Evolutionary conservation across 2,888 invertebrate species (phyloP), one percentile per base, ranked within the genome.

Genomic region (Mongoloraphidia duomilia): DNA sequence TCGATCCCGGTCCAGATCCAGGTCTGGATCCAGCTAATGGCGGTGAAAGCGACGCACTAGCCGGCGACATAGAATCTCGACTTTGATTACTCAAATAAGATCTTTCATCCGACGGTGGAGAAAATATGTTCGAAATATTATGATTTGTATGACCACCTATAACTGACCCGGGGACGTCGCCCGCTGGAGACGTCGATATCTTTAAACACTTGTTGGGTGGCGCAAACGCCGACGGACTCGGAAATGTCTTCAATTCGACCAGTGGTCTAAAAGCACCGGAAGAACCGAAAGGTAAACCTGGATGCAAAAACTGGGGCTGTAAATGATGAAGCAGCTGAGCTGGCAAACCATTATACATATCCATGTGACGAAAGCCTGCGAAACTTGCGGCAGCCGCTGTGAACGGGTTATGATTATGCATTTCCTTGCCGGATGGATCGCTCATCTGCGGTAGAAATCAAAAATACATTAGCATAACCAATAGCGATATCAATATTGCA

Each of bases 231-330:
- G 82, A 82, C 49, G 76, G 75, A 41, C 70, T 68, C 17, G 67
- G 66, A 55, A 75, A 71, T 57, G 74, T 68, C 61, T 74, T 72
- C 52, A 74, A 66, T 55, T 75, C 70, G 50, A 77, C 74, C 49
- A 76, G 63, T 5, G 77, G 77, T 52, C 77, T 70, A 61, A 77
- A 78, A 39, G 76, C 75, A 53, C 75, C 74, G 44, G 72, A 70
- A 43, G 73, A 70, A 52, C 74, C 74, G 56, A 78, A 73, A 40
- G 80, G 76, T 52, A 83, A 67, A 40, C 72, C 72, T 34, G 82
- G 81, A 59, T 81, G 82, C 52, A 83, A 69, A 61, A 83, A 80
- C 63, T 82, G 83, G 55, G 81, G 82, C 62, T 81, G 82, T 58
- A 83, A 71, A 61, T 81, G 82, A 58, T 80, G 77, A 63, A 83